phyloP scores from a whole-genome alignment of 2,888 invertebrate species.

The Beris morrisii region DNA sequence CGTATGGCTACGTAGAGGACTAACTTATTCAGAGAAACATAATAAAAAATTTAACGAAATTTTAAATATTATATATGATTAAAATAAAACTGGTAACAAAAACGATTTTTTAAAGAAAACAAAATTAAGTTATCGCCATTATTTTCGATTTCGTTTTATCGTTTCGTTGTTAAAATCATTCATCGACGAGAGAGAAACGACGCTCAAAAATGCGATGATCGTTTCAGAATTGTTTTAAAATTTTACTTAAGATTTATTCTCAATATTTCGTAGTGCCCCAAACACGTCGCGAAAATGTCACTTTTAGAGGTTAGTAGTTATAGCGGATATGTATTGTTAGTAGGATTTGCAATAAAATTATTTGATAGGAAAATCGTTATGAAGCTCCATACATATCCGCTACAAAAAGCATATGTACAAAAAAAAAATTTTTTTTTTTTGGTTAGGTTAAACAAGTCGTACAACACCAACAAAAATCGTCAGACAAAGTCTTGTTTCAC shows the following conservation, averaged over 20 bases:
- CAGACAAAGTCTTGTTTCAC: no score
- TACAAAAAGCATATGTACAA: no score
- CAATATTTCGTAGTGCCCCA: slow-evolving; percentile 49
- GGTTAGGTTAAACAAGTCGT: no score
- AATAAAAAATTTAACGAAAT: slow-evolving; percentile 4
- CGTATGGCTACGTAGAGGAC: no score
- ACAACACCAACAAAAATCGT: no score
- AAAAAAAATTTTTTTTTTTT: no score
- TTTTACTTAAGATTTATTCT: neutral
- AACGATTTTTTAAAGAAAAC: slow-evolving; percentile 7
- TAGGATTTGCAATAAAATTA: no score
- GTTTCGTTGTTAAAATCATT: neutral
- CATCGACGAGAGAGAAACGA: slow-evolving; percentile 34
- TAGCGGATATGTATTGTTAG: no score
- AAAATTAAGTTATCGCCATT: slow-evolving; percentile 19
- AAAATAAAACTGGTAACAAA: neutral
- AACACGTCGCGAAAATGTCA: slow-evolving; percentile 52
- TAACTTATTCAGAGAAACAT: no score
- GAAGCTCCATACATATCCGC: no score
- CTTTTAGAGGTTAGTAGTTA: slow-evolving; percentile 34
- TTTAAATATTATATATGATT: slow-evolving; percentile 8
- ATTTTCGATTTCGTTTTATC: slow-evolving; percentile 1
- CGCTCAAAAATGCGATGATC: slow-evolving; percentile 40
- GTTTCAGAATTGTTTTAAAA: slow-evolving; percentile 31
- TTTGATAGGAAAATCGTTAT: no score